These are phyloP conservation scores for Tholera decimalis DNA, from an alignment of 2,888 invertebrate genomes.

Conservation along the genomic window DNA sequence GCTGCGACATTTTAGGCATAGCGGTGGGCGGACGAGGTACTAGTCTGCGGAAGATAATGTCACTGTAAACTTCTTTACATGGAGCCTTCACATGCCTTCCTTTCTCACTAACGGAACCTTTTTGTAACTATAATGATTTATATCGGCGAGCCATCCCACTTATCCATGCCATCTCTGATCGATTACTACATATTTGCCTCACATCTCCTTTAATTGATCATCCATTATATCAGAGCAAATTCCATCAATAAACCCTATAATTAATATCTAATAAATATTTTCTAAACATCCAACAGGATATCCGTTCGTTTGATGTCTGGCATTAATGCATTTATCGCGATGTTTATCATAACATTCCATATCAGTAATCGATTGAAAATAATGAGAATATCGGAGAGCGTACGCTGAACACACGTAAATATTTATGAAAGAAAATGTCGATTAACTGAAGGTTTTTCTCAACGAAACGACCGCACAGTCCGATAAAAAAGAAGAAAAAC, in stretches of 20 bases:
- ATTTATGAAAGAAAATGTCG: conserved; percentile 38
- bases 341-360: conserved; percentile 54
- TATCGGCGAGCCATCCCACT: conserved; percentile 38
- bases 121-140: conserved; percentile 47
- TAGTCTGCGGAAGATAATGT: conserved; percentile 58
- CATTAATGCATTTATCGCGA: conserved; percentile 50
- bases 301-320: conserved; percentile 48
- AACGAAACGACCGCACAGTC: conserved; percentile 22
- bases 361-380: conserved; percentile 51
- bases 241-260: conserved; percentile 34
- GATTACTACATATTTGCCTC: conserved; percentile 20
- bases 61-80: conserved; percentile 60
- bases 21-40: conserved; percentile 46
- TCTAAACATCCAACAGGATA: conserved; percentile 46
- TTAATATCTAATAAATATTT: conserved; percentile 40
- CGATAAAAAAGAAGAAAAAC: conserved; percentile 25
- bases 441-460: conserved; percentile 35
- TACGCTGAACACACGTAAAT: conserved; percentile 48
- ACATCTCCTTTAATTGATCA: conserved; percentile 28
- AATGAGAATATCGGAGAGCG: conserved; percentile 46
- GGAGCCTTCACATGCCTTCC: conserved; percentile 53
- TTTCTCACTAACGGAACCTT: conserved; percentile 36
- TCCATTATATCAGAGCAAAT: conserved; percentile 16
- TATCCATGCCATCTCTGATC: conserved; percentile 32
- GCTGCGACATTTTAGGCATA: conserved; percentile 61